Percentiles rank a stretch among this genome's conserved stretches.
Conservation (phyloP, 2,888 invertebrate genomes). For the Pycnomerus fuliginosus region DNA sequence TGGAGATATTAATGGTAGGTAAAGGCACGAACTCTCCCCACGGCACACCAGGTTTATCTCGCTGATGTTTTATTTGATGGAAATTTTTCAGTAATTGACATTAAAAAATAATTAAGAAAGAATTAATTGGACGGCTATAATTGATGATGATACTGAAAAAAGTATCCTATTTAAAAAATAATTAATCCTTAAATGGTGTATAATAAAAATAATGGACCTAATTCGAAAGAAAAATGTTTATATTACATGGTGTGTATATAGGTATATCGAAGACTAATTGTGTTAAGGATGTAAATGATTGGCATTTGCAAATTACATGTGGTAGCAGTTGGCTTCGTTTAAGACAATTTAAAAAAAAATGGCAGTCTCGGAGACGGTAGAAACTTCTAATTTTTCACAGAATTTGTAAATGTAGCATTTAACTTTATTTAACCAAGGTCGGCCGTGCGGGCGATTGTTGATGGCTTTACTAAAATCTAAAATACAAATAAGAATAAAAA, state of each 20-base stretch:
- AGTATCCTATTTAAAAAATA: slow-evolving; percentile 32
- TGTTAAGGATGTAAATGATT: slow-evolving; percentile 37
- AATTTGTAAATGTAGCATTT: too few species aligned
- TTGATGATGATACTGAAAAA: slow-evolving; percentile 31
- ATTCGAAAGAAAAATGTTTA: slow-evolving; percentile 14
- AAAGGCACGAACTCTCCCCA: slow-evolving; percentile 4
- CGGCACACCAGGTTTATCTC: neutral
- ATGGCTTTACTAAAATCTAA: too few species aligned
- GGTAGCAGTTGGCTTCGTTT: too few species aligned
- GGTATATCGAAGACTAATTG: slow-evolving; percentile 35
- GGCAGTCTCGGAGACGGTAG: too few species aligned
- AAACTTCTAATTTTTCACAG: too few species aligned
- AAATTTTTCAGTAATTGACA: neutral
- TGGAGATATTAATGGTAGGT: slow-evolving; percentile 17
- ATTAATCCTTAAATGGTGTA: slow-evolving; percentile 33
- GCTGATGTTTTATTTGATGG: neutral
- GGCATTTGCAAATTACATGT: slow-evolving; percentile 35
- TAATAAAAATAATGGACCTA: slow-evolving; percentile 27
- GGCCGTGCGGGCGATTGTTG: too few species aligned
- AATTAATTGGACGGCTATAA: slow-evolving; percentile 11
- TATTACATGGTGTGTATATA: too few species aligned
- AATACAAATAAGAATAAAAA: too few species aligned
- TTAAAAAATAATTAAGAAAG: slow-evolving; percentile 2
- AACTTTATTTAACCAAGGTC: too few species aligned
- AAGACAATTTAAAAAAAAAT: too few species aligned